Conservation (phyloP, 2,113 vertebrate species). For the Alethe diademata region DNA sequence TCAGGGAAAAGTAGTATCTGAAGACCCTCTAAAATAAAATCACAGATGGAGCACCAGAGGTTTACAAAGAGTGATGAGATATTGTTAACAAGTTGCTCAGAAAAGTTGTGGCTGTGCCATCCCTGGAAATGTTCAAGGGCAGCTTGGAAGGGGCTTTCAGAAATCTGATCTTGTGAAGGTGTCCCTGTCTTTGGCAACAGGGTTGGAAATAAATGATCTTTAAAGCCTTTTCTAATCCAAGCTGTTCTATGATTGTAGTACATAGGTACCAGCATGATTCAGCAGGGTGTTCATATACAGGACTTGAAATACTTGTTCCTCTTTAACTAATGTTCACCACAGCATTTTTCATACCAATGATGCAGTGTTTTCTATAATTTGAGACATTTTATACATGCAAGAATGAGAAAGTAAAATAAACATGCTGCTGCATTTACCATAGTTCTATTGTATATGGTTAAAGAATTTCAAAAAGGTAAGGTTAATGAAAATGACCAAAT, state of each 20-base stretch:
- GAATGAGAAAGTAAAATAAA: neutral
- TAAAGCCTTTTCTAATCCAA: neutral
- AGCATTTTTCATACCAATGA: neutral
- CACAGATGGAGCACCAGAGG: neutral
- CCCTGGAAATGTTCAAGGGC: neutral
- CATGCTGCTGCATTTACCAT: neutral
- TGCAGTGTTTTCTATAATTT: neutral
- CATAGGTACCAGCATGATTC: neutral
- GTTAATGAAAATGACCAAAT: neutral
- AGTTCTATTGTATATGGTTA: neutral
- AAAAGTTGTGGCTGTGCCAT: neutral
- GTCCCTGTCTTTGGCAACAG: accelerated
- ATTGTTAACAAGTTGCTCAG: neutral
- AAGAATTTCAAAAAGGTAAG: neutral
- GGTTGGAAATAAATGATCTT: neutral
- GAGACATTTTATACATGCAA: neutral
- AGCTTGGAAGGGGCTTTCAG: neutral
- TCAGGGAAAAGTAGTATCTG: neutral
- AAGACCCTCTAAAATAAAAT: neutral
- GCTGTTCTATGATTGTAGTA: neutral
- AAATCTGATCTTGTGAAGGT: neutral
- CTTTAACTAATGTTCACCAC: neutral
- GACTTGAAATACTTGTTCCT: neutral
- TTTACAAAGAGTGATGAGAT: neutral
- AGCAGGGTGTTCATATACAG: neutral